Conservation (phyloP, 2,888 invertebrate species). For the Sarcophaga carnaria region DNA sequence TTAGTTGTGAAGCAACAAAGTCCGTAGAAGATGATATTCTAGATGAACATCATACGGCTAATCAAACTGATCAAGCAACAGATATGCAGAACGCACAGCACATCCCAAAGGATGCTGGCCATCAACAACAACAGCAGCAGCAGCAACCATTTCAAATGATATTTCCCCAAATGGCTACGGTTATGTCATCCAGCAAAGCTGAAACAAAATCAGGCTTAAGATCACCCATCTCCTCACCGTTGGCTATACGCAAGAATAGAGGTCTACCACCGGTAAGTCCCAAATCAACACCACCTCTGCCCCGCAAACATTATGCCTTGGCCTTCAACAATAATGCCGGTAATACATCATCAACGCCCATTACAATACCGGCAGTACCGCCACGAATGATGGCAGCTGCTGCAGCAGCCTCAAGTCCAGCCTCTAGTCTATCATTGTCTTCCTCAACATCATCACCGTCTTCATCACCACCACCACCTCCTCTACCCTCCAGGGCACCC, state of each 20-base stretch:
- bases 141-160: conserved; percentile 74
- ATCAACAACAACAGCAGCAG: conserved; percentile 65
- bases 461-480: conserved; percentile 79
- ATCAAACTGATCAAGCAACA: conserved; percentile 28
- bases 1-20: conserved; percentile 44
- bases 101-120: conserved; percentile 45
- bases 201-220: conserved; percentile 75
- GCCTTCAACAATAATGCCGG: conserved; percentile 74
- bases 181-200: conserved; percentile 75
- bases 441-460: conserved; percentile 80
- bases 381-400: conserved; percentile 74
- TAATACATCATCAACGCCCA: conserved; percentile 71
- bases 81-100: conserved; percentile 46
- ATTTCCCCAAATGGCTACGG: conserved; percentile 77
- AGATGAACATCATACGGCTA: conserved; percentile 29
- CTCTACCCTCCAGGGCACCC: conserved; percentile 79
- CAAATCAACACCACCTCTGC: conserved; percentile 77
- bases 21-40: conserved; percentile 26
- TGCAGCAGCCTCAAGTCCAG: conserved; percentile 77
- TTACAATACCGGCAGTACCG: conserved; percentile 75
- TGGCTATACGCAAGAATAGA: conserved; percentile 75
- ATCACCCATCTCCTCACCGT: conserved; percentile 78
- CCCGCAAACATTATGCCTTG: conserved; percentile 76
- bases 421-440: conserved; percentile 78
- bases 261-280: conserved; percentile 75